Evolutionary conservation across 2,888 invertebrate genomes (phyloP).

Genomic region (Cantharis lateralis): DNA sequence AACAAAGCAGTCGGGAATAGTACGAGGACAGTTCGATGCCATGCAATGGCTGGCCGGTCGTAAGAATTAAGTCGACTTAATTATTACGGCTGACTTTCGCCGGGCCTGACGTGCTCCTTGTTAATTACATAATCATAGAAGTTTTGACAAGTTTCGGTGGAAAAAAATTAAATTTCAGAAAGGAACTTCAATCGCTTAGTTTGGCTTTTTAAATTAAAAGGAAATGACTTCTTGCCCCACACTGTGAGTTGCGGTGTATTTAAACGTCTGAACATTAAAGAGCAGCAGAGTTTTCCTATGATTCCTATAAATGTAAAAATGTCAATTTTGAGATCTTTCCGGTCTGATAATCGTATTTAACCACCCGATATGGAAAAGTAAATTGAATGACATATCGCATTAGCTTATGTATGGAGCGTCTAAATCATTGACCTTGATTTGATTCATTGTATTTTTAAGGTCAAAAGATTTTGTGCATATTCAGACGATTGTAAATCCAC

Average conservation of each 20-base stretch:
- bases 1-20: too few species aligned
- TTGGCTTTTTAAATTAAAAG: neutral
- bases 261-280: neutral
- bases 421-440: neutral
- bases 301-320: neutral
- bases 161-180: neutral
- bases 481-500: conserved; percentile 24
- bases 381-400: neutral
- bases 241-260: neutral
- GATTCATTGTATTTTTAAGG: neutral
- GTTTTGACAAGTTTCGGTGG: neutral
- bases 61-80: too few species aligned
- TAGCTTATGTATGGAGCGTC: neutral
- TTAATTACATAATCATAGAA: neutral
- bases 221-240: neutral
- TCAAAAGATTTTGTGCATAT: conserved; percentile 10
- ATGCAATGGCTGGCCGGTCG: too few species aligned
- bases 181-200: neutral
- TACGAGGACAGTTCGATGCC: too few species aligned
- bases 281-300: neutral
- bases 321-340: neutral
- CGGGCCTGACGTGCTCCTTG: too few species aligned
- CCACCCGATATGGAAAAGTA: neutral
- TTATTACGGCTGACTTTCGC: too few species aligned
- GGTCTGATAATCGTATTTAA: neutral